Evolutionary conservation across 2,797 vertebrate species (phyloP).

Genomic region (Podarcis siculus): DNA sequence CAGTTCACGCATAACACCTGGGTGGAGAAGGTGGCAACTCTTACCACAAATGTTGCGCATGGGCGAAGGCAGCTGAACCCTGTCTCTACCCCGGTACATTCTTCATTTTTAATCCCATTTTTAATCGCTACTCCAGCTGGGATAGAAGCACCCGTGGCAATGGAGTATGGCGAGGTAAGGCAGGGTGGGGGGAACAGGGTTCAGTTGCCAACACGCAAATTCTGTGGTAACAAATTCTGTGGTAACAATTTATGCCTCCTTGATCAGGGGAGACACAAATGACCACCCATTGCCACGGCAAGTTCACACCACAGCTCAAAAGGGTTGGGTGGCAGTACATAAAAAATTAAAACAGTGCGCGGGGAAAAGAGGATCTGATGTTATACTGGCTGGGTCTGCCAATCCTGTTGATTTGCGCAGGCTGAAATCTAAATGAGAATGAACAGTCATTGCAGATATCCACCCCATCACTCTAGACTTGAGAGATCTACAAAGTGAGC

Average conservation of each 20-base stretch:
- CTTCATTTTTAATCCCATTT: neutral
- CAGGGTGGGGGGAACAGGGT: neutral
- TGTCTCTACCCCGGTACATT: neutral
- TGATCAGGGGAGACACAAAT: neutral
- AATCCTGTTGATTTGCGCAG: no score
- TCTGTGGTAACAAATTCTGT: neutral
- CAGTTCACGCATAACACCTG: neutral
- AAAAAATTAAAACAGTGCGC: neutral
- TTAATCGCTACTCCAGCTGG: no score
- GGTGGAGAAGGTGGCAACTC: neutral
- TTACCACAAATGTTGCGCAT: neutral
- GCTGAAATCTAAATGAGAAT: neutral
- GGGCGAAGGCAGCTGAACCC: neutral
- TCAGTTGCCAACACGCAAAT: neutral
- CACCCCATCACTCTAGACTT: no score
- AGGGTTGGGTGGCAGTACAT: neutral
- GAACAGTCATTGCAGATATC: neutral
- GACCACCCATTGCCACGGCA: neutral
- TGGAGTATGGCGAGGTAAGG: neutral
- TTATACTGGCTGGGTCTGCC: neutral
- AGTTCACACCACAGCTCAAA: neutral
- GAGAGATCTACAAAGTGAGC: neutral
- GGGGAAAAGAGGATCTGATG: no score
- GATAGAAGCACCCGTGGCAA: neutral
- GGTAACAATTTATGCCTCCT: neutral